Conservation (phyloP, 1,140 invertebrate species). For the Chrysoperla carnea region DNA sequence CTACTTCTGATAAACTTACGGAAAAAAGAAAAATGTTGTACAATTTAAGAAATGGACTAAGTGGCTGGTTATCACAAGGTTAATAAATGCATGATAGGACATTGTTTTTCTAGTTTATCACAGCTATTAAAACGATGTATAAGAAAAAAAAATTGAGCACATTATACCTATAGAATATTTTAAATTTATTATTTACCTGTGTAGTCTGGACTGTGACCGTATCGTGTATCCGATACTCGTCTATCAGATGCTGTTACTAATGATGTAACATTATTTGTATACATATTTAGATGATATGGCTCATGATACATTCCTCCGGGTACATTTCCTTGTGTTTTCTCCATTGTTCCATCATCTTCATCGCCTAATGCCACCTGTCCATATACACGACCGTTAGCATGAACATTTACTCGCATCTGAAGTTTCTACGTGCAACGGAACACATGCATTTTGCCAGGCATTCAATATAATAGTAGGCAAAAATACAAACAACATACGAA, state of each 20-base stretch:
- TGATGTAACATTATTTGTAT: conserved; percentile 13
- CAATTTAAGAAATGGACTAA: too few relatives aligned
- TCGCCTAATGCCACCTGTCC: conserved; percentile 33
- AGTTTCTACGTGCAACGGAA: conserved; percentile 13
- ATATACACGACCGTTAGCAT: conserved; percentile 31
- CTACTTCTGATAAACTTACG: too few relatives aligned
- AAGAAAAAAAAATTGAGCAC: too few relatives aligned
- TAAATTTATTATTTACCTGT: conserved; percentile 20
- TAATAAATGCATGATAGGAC: too few relatives aligned
- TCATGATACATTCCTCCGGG: conserved; percentile 17
- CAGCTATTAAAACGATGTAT: too few relatives aligned
- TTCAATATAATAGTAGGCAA: too few relatives aligned
- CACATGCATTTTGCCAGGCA: too few relatives aligned
- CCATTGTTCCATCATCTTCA: conserved; percentile 1
- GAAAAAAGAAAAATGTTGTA: too few relatives aligned
- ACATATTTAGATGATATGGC: conserved; percentile 26
- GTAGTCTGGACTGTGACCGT: conserved; percentile 24
- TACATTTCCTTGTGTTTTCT: conserved; percentile 11
- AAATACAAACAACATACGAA: too few relatives aligned
- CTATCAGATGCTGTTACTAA: conserved; percentile 19
- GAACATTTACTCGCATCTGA: conserved; percentile 18
- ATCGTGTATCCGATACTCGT: conserved; percentile 6
- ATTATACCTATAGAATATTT: background rate
- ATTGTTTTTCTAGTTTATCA: too few relatives aligned
- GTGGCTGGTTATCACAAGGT: too few relatives aligned